Base-by-base conservation (phyloP, 1,140 invertebrate genomes). In the Whitmania pigra region DNA sequence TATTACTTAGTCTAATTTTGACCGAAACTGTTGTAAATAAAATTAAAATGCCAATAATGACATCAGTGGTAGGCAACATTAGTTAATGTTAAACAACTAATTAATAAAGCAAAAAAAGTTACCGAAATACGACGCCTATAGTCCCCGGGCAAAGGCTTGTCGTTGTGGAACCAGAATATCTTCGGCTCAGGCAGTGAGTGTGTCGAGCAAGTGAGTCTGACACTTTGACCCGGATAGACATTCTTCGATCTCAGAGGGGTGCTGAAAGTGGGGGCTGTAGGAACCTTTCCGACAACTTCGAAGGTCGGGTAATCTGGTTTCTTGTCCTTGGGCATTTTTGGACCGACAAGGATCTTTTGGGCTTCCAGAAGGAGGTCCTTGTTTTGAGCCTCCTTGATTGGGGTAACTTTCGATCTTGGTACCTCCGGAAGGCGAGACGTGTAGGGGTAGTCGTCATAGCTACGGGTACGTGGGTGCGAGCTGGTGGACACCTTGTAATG, bases 341-440 rank as follows among this genome's bases (percentile, higher is more conserved):
- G 57, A 18, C 57, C 57, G 11, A 49, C 43, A 63, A 63, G 29
- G 22, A 63, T 63, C 29, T 63, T 63, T 15, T 63, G 57, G 22
- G 57, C 57, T 31, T 63, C 57, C 0, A 63, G 22, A 22, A 63
- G 57, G 11, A 63, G 29, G 29, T 63, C 57, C 57, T 63, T 63
- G 57, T 63, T 63, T 13, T 63, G 57, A 13, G 57, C 57, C 18
- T 63, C 57, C 29, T 6, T 15, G 0, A 49, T 49, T 17, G 43
- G 43, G 13, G 43, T 49, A 17, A 49, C 43, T 49, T 49, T 49
- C 43, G 43, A 49, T 49, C 43, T 49, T 17, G 43, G 43, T 17
- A 49, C 43, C 43, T 49, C 43, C 15, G 43, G 43, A 49, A 49
- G 11, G 43, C 9, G 43, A 49, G 43, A 15, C 43, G 5, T 49